Evolutionary conservation across 2,797 vertebrate species (phyloP), one percentile per base, ranked within the genome.

Genomic region (Fringilla coelebs): DNA sequence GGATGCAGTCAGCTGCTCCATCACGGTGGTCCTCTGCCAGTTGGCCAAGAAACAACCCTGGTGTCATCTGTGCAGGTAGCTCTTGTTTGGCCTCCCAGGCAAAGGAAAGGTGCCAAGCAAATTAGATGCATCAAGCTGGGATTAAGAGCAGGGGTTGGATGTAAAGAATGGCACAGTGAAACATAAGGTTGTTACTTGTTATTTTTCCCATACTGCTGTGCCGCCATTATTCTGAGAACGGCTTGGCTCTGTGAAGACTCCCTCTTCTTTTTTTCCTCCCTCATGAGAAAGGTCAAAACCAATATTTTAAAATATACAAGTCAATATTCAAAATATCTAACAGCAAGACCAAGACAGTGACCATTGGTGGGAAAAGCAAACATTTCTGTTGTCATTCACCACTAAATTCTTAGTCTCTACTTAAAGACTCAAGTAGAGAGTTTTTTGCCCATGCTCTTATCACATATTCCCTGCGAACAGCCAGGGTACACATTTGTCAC

Each of bases 11-110:
- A 97, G 96, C 96, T 97, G 97, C 96, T 97, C 96, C 96, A 96
- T 79, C 96, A 94, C 12, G 0, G 92, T 88, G 92, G 91, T 96
- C 94, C 82, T 96, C 90, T 97, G 97, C 96, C 96, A 97, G 86
- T 83, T 97, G 97, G 97, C 95, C 91, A 91, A 94, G 93, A 93
- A 96, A 92, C 94, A 96, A 83, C 96, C 96, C 96, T 97, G 96
- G 97, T 97, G 96, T 97, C 97, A 97, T 97, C 97, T 97, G 97
- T 89, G 93, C 97, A 97, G 96, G 97, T 97, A 97, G 94, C 92
- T 97, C 95, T 94, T 94, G 86, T 97, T 96, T 97, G 96, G 94
- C 95, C 96, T 97, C 87, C 92, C 90, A 97, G 95, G 96, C 96
- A 96, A 94, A 97, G 97, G 94, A 96, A 93, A 95, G 73, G 89